Percentiles rank a stretch among this genome's conserved stretches.
phyloP scores from a whole-genome alignment of 2,888 invertebrate species.

The Panopea generosa region DNA sequence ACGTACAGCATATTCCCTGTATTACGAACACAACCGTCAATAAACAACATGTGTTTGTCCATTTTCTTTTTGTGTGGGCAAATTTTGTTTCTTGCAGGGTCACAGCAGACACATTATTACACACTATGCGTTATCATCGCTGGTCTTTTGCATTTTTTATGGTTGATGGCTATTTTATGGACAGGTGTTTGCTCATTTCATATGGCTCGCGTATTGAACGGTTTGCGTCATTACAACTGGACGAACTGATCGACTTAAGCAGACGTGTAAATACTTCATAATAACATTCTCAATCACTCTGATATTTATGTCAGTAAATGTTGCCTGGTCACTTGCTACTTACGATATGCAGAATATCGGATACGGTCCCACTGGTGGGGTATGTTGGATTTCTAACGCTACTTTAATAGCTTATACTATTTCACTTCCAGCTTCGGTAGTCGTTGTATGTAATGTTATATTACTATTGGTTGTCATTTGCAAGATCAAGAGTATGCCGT shows the following conservation, averaged over 20 bases:
- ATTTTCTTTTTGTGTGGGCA: conserved; percentile 55
- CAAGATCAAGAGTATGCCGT: too few relatives aligned
- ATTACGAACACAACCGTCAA: conserved; percentile 60
- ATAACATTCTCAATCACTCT: conserved; percentile 14
- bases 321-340: background rate
- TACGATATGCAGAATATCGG: conserved; percentile 16
- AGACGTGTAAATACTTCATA: background rate
- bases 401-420: conserved; percentile 5
- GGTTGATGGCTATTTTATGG: conserved; percentile 61
- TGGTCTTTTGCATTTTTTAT: conserved; percentile 61
- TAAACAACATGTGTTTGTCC: conserved; percentile 59
- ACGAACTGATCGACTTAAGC: background rate
- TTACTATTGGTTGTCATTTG: conserved; percentile 4
- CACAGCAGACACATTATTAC: conserved; percentile 9
- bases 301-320: conserved; percentile 19
- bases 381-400: conserved; percentile 10
- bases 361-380: conserved; percentile 40
- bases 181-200: conserved; percentile 66
- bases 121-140: conserved; percentile 54
- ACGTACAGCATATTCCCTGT: conserved; percentile 45
- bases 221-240: background rate
- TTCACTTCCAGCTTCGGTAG: background rate
- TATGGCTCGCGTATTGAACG: conserved; percentile 63
- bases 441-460: background rate
- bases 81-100: conserved; percentile 49